Percentiles rank a stretch among this genome's conserved stretches.
These are phyloP conservation scores for Himalopsyche japonica DNA, from an alignment of 2,888 invertebrate species.

Conservation along the genomic window DNA sequence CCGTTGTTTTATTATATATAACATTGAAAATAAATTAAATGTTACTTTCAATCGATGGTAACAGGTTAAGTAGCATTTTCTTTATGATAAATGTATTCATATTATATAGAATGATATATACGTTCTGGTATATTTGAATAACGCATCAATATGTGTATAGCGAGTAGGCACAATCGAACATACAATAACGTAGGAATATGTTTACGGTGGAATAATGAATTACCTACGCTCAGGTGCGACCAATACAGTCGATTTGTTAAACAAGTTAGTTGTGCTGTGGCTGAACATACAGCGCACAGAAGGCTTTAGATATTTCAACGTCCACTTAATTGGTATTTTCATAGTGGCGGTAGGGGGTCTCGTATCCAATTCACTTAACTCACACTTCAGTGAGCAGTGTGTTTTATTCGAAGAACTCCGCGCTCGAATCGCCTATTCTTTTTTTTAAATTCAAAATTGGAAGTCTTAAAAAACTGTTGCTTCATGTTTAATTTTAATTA, in stretches of 20 bases:
- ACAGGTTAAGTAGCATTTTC: neutral
- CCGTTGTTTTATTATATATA: no score
- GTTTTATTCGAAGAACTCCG: conserved; percentile 18
- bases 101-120: neutral
- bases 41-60: no score
- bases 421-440: neutral
- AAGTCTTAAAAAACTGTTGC: no score
- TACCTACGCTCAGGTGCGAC: neutral
- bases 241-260: neutral
- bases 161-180: neutral
- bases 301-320: conserved; percentile 40
- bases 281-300: conserved; percentile 19
- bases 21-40: no score
- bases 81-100: neutral
- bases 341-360: conserved; percentile 36
- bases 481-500: no score
- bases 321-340: conserved; percentile 41
- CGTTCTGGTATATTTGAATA: neutral
- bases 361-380: conserved; percentile 38
- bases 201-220: neutral
- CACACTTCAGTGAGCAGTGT: conserved; percentile 30
- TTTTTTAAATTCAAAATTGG: neutral
- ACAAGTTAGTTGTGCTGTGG: neutral
- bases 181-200: neutral
- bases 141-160: neutral